Evolutionary conservation across 2,113 vertebrate species (phyloP).

Genomic region (Saguinus imperator): DNA sequence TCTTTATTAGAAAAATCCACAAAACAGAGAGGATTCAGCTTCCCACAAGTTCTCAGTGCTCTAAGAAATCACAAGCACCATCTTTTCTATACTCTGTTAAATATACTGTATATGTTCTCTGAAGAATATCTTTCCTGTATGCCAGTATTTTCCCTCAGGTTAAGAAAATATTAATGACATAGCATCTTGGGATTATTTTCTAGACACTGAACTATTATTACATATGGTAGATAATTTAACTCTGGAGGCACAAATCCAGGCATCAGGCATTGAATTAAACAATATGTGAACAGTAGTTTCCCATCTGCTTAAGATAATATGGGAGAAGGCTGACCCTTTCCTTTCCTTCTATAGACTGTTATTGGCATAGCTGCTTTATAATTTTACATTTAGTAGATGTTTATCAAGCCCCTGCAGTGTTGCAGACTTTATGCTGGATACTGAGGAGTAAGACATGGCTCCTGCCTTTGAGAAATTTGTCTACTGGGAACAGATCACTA

Average conservation of each 20-base stretch:
- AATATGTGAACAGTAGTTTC: neutral
- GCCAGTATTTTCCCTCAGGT: slow-evolving; percentile 45
- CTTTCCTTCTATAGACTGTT: neutral
- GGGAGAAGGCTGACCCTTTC: neutral
- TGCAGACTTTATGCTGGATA: neutral
- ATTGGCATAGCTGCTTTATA: neutral
- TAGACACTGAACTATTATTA: slow-evolving; percentile 24
- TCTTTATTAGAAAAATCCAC: slow-evolving; percentile 26
- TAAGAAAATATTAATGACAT: slow-evolving; percentile 56
- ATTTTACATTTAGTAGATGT: neutral
- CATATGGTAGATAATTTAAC: slow-evolving; percentile 21
- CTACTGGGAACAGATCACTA: neutral
- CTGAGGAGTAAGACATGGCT: neutral
- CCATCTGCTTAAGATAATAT: neutral
- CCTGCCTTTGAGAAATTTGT: neutral
- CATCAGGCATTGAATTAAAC: neutral
- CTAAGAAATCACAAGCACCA: slow-evolving; percentile 24
- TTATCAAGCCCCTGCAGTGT: neutral
- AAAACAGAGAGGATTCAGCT: neutral
- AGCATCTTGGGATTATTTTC: slow-evolving; percentile 34
- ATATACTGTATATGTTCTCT: slow-evolving; percentile 36
- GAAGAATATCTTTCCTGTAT: neutral
- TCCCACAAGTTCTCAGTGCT: neutral
- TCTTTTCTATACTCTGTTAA: slow-evolving; percentile 32
- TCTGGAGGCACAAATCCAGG: slow-evolving; percentile 7